Base-by-base conservation (phyloP, 1,140 invertebrate species). In the Stegodyphus mimosarum region DNA sequence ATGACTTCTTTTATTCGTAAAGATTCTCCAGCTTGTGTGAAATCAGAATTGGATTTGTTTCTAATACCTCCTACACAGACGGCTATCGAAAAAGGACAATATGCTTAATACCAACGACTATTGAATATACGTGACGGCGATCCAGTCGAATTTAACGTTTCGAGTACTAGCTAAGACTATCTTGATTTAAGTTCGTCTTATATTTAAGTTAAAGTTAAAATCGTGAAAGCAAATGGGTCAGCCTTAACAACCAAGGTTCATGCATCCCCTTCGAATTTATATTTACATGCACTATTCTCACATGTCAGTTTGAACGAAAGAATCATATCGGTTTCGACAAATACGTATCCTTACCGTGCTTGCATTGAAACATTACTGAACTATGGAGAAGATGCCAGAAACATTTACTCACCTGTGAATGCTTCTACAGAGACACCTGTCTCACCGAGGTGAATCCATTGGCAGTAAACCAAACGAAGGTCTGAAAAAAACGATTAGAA, bases 31-130 rank as follows among this genome's bases (percentile, higher is more conserved):
- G n/a, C n/a, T n/a, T n/a, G n/a, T n/a, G n/a, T n/a, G n/a, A n/a
- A n/a, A n/a, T n/a, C n/a, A n/a, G n/a, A n/a, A n/a, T n/a, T n/a
- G n/a, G n/a, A n/a, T n/a, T n/a, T n/a, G n/a, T n/a, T n/a, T n/a
- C n/a, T n/a, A n/a, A n/a, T n/a, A n/a, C n/a, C n/a, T n/a, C n/a
- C 53, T 55, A 75, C 73, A 55, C 53, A 75, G 18, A 55, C 73
- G n/a, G 73, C 49, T 7, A 75, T 60, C 55, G 73, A 75, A 55
- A 75, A 75, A 18, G 73, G 50, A 53, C 73, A 60, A 17, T 75
- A 7, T 10, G 18, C 18, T 17, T 49, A 75, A 60, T 75, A 55
- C 18, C 53, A 75, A 15, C 73, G 50, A 6, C 50, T 75, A 15
- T 9, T 51, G 10, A 15, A n/a, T 33, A 50, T 18, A 10, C 15